Evolutionary conservation across 2,888 invertebrate species (phyloP).

Genomic region (Apotomis capreana): DNA sequence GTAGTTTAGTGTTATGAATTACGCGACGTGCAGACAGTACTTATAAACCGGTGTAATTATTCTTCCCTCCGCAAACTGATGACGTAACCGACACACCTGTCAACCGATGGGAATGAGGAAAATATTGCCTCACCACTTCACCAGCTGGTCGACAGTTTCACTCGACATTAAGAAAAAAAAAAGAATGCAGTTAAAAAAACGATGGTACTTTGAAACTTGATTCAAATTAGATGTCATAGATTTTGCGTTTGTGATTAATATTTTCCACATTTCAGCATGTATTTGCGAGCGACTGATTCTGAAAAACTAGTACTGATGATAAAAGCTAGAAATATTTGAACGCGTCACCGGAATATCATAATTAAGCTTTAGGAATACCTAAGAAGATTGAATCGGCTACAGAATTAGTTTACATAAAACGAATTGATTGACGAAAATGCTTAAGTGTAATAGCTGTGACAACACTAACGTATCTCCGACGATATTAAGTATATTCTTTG

Average conservation of each 20-base stretch:
- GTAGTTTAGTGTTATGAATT: conserved; percentile 1
- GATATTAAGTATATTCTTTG: not conserved
- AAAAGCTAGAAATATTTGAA: too few relatives aligned
- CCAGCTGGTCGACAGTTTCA: not conserved
- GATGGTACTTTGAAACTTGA: too few relatives aligned
- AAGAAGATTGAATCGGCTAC: too few relatives aligned
- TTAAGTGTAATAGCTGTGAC: not conserved
- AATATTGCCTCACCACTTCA: not conserved
- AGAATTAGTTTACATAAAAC: not conserved
- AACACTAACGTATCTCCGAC: not conserved
- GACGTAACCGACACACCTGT: conserved; percentile 3
- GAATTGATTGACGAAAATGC: not conserved
- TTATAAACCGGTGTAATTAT: conserved; percentile 9
- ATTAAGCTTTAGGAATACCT: too few relatives aligned
- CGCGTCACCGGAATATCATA: too few relatives aligned
- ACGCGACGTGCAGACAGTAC: not conserved
- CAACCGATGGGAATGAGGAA: not conserved
- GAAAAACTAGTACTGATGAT: too few relatives aligned
- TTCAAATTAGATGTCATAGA: too few relatives aligned
- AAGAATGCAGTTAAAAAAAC: too few relatives aligned
- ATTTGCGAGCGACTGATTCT: too few relatives aligned
- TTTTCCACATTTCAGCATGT: too few relatives aligned
- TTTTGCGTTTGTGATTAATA: too few relatives aligned
- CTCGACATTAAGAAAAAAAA: not conserved
- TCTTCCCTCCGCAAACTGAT: not conserved